Conservation (phyloP, 2,888 invertebrate species). For the Punctoribates punctum region DNA sequence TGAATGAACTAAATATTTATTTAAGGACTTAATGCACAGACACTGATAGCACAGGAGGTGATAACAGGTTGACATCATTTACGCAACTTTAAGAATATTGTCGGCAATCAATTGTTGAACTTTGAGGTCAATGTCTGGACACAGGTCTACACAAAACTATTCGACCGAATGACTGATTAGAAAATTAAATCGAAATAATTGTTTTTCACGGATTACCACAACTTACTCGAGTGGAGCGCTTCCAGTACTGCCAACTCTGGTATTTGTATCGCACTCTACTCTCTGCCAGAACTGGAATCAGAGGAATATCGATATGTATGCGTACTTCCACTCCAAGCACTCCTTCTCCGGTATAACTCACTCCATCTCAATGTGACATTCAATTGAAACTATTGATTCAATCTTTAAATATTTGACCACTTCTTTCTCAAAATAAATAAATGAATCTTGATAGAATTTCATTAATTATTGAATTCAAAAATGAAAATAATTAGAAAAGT, state of each 20-base stretch:
- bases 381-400: neutral
- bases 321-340: neutral
- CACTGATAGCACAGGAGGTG: neutral
- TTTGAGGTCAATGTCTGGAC: neutral
- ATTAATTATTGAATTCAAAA: neutral
- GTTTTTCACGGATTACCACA: neutral
- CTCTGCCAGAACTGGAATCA: neutral
- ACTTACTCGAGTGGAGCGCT: neutral
- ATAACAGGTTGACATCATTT: neutral
- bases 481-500: neutral
- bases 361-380: neutral
- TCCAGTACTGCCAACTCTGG: neutral
- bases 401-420: no score
- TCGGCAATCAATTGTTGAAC: neutral
- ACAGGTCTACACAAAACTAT: neutral
- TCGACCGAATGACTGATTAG: neutral
- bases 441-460: neutral
- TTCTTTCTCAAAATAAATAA: no score
- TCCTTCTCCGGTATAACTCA: neutral
- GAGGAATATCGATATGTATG: constrained; percentile 9
- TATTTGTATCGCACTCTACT: neutral
- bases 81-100: neutral
- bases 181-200: neutral
- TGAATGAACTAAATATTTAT: constrained; percentile 13
- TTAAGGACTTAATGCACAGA: constrained; percentile 18